Base-by-base conservation (phyloP, 2,797 vertebrate species). In the Sciurus carolinensis region DNA sequence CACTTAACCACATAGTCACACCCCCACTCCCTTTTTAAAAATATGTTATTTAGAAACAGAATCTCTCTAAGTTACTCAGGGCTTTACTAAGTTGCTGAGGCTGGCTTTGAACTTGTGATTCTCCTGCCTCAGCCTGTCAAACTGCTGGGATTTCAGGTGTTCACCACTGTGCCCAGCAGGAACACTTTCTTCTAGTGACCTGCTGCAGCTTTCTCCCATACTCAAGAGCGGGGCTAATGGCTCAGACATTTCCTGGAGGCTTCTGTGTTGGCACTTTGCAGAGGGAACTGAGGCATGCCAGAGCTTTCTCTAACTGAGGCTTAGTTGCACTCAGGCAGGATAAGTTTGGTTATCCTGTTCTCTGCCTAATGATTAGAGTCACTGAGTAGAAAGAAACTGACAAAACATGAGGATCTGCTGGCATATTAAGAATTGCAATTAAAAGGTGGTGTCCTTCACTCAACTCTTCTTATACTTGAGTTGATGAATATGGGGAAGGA, bases 211-310 rank as follows among this genome's bases (percentile, higher is more conserved):
- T 42, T 47, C 62, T 22, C 13, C 28, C 36, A 2, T 6, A 11
- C 57, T 80, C 17, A 24, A 13, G 50, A 75, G 3, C 20, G 84
- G 84, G 7, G 17, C 8, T 47, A 8, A 47, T 69, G 26, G 24
- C 36, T 20, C 44, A 26, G 42, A 10, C 6, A 1, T 11, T 11
- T 50, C 36, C 59, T 24, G 5, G 7, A 42, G 52, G 18, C 3
- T 8, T 36, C 67, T 73, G 47, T 57, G 30, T 42, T 6, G 0
- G 77, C 39, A 54, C 12, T 59, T 94, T 11, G 14, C 3, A 1
- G 33, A 7, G n/a, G 39, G 1, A 81, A 39, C 26, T 0, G 14
- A 64, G 39, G 12, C 8, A 6, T 4, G 0, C 28, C 6, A 0
- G 0, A 26, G 13, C 33, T 93, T 72, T 80, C 71, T 76, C 57